Evolutionary conservation across 2,113 vertebrate species (phyloP).

Genomic region (Poeciliopsis retropinna): DNA sequence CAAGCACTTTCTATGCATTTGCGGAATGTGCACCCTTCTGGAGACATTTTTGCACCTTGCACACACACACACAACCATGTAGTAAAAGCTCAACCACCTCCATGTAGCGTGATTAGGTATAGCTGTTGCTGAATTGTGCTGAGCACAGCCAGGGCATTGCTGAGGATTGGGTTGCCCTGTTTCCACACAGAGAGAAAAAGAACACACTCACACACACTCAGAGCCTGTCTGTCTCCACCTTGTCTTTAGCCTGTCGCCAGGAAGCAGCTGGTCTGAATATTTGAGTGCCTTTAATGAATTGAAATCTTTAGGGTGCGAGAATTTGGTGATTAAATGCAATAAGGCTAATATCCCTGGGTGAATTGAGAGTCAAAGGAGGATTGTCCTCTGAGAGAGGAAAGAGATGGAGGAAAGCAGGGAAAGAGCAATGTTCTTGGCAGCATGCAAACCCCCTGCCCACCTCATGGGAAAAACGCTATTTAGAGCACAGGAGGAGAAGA

Average conservation of each 20-base stretch:
- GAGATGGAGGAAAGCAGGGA: constrained; percentile 45
- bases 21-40: constrained; percentile 5
- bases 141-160: constrained; percentile 77
- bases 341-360: constrained; percentile 89
- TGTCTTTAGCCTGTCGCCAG: constrained; percentile 85
- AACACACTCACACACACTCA: constrained; percentile 43
- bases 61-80: constrained; percentile 37
- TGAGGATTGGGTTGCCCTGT: constrained; percentile 80
- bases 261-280: constrained; percentile 93
- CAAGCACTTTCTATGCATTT: background rate
- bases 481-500: constrained; percentile 51
- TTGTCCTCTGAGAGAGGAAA: constrained; percentile 69
- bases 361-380: constrained; percentile 77
- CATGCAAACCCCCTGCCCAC: constrained; percentile 31
- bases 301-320: constrained; percentile 80
- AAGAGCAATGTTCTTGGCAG: constrained; percentile 44
- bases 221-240: constrained; percentile 84
- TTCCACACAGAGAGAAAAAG: constrained; percentile 46
- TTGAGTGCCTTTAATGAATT: constrained; percentile 90
- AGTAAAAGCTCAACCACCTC: constrained; percentile 63
- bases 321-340: constrained; percentile 89
- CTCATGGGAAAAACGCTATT: constrained; percentile 53
- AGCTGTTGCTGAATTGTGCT: constrained; percentile 73
- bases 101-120: constrained; percentile 78
- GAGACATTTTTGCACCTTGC: constrained; percentile 39